Evolutionary conservation across 30 jellyfish, hydroid and myxozoan genomes (phyloP).

Genomic region (Rhopilema esculentum): DNA sequence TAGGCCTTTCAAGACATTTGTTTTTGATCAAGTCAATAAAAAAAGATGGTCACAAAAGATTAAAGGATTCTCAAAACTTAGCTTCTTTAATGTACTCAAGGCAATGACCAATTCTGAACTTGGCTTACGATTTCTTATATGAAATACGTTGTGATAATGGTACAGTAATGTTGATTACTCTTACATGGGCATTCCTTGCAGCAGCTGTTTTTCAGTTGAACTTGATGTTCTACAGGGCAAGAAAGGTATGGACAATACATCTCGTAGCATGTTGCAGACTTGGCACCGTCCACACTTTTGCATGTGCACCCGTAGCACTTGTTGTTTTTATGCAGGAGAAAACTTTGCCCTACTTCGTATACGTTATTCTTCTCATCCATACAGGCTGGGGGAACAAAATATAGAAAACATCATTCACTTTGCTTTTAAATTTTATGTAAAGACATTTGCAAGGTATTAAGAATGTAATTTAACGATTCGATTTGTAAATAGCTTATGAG

Average conservation of each 20-base stretch:
- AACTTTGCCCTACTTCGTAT: neutral
- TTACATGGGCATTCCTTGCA: conserved; percentile 3
- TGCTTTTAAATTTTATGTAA: too few species aligned
- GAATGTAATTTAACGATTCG: too few species aligned
- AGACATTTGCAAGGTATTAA: neutral
- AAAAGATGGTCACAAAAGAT: too few species aligned
- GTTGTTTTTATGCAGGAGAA: neutral
- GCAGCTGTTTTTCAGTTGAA: neutral
- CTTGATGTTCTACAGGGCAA: neutral
- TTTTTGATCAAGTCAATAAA: too few species aligned
- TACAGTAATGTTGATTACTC: neutral
- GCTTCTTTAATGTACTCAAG: too few species aligned
- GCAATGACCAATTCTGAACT: too few species aligned
- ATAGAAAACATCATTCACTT: too few species aligned
- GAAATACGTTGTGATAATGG: neutral
- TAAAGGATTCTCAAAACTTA: too few species aligned
- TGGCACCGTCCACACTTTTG: neutral
- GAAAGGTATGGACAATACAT: neutral
- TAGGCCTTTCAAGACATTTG: too few species aligned
- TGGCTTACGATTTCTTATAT: too few species aligned
- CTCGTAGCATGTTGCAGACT: neutral
- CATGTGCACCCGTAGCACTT: neutral
- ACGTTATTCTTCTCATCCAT: neutral
- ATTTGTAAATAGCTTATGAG: too few species aligned
- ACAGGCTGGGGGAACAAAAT: neutral